Conservation (phyloP, 2,888 invertebrate species). For the Dasypolia templi region DNA sequence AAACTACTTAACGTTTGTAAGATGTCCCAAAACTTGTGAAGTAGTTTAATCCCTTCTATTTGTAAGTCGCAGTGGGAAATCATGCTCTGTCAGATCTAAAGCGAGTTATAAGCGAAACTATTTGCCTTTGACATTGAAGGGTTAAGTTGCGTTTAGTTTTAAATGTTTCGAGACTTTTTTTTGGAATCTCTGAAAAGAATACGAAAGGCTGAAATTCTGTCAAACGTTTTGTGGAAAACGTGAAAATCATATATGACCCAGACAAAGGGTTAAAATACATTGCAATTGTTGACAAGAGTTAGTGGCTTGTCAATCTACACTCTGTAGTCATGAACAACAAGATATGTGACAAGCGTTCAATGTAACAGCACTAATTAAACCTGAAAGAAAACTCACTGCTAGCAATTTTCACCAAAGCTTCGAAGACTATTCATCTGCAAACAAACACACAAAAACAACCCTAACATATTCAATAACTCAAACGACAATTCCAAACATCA, state of each 20-base stretch:
- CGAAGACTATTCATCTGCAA: not conserved
- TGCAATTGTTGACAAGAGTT: not conserved
- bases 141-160: conserved; percentile 53
- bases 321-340: not conserved
- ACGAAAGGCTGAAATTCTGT: not conserved
- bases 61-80: conserved; percentile 76
- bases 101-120: conserved; percentile 63
- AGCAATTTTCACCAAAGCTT: not conserved
- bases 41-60: conserved; percentile 79
- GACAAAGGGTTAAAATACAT: not conserved
- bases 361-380: not conserved
- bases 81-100: conserved; percentile 65
- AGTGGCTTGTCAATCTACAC: not conserved
- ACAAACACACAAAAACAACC: conserved; percentile 1
- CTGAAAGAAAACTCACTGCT: not conserved
- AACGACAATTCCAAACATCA: conserved; percentile 53
- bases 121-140: conserved; percentile 60
- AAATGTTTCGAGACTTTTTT: conserved; percentile 36
- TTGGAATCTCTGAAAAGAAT: not conserved
- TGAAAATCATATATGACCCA: not conserved
- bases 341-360: not conserved
- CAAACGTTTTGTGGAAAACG: not conserved
- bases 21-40: conserved; percentile 72
- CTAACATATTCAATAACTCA: conserved; percentile 48
- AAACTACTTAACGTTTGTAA: conserved; percentile 72